These are phyloP conservation scores for Cariama cristata DNA, from an alignment of 2,113 vertebrate species.

Conservation along the genomic window DNA sequence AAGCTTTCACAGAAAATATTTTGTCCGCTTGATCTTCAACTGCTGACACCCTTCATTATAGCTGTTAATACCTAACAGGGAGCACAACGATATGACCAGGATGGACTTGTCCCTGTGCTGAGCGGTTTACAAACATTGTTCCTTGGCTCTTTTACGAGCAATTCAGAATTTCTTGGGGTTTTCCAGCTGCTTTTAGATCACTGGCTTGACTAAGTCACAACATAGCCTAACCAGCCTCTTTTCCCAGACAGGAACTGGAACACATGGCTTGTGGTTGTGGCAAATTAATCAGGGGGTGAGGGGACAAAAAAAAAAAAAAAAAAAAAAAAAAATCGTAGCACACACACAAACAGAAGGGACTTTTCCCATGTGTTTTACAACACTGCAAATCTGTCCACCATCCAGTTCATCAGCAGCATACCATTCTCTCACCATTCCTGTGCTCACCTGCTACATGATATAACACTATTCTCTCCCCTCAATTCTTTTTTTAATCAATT, in stretches of 20 bases:
- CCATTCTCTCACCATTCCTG: conserved; percentile 34
- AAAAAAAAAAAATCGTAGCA: too few species aligned
- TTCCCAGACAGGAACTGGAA: conserved; percentile 73
- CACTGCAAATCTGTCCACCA: conserved; percentile 57
- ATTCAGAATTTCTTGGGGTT: conserved; percentile 72
- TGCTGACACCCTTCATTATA: background rate
- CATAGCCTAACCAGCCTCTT: conserved; percentile 1
- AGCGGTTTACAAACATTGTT: conserved; percentile 48
- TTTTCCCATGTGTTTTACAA: conserved; percentile 68
- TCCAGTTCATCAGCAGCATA: conserved; percentile 62
- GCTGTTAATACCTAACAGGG: background rate
- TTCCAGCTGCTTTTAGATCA: conserved; percentile 63
- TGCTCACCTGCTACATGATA: background rate
- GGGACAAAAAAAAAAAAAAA: background rate
- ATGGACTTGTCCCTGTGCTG: conserved; percentile 1
- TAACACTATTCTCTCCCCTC: background rate
- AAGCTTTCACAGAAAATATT: background rate
- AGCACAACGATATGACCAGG: background rate
- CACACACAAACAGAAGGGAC: conserved; percentile 53
- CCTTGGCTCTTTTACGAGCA: conserved; percentile 51
- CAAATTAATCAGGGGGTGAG: conserved; percentile 65
- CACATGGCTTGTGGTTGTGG: conserved; percentile 66
- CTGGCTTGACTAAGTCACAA: background rate
- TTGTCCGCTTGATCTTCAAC: background rate
- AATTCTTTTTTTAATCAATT: background rate